A percentile compares a stretch with the other conserved stretches of the same genome.
Evolutionary conservation across 2,113 vertebrate species (phyloP).

Genomic region (Hyla sarda): DNA sequence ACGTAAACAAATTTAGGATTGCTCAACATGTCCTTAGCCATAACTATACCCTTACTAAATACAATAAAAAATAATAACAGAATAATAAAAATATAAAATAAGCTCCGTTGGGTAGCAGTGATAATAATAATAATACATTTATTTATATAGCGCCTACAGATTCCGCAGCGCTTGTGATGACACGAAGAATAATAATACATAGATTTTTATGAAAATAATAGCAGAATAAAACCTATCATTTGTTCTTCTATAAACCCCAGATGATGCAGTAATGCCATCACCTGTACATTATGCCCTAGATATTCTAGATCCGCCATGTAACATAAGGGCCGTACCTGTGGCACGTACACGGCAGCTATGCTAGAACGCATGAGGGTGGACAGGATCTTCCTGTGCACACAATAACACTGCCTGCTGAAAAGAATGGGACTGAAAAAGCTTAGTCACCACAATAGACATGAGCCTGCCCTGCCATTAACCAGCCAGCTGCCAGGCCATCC

Average conservation of each 20-base stretch:
- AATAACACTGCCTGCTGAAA: conserved; percentile 28
- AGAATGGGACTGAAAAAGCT: conserved; percentile 42
- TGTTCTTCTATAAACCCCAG: neutral
- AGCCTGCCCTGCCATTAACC: conserved; percentile 18
- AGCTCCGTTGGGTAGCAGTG: neutral
- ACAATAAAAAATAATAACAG: neutral
- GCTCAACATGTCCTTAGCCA: too few relatives aligned
- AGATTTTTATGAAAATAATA: neutral
- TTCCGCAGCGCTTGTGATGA: too few relatives aligned
- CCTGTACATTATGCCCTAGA: neutral
- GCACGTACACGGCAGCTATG: neutral
- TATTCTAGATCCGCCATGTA: neutral
- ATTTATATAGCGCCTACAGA: too few relatives aligned
- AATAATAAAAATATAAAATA: too few relatives aligned
- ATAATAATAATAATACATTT: neutral
- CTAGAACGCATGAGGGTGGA: neutral
- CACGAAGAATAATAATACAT: neutral
- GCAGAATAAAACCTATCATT: neutral
- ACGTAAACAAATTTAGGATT: neutral
- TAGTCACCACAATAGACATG: conserved; percentile 46
- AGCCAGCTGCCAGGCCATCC: neutral
- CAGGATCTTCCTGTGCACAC: conserved; percentile 37
- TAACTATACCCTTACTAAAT: neutral
- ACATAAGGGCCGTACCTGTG: neutral
- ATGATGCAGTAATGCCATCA: neutral